Evolutionary conservation across 2,888 invertebrate species (phyloP), one percentile per base, ranked within the genome.

Genomic region (Galeopsomyia nigrocyanea): DNA sequence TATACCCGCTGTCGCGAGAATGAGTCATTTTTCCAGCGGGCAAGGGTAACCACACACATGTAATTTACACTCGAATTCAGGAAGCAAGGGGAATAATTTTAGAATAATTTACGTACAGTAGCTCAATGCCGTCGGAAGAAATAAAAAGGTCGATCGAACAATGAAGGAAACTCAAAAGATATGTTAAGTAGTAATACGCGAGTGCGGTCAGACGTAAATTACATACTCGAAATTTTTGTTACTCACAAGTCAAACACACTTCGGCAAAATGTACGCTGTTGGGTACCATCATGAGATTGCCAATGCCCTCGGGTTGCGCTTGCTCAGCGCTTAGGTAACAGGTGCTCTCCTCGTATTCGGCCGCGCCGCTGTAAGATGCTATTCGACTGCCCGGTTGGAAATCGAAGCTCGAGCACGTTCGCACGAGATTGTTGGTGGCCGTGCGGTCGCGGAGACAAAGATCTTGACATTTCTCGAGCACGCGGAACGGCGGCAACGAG

Each of bases 241-340:
- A 90, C 94, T 92, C 88, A 96, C 96, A 95, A 55, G 94, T 92
- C 67, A 96, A 89, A 85, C 96, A 96, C 73, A 96, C 93, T 90
- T 96, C 96, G 68, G 94, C 94, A 84, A 95, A 96, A 83, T 96
- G 95, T 3, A 95, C 94, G 81, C 95, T 95, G 79, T 95, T 95
- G 0, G 95, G 95, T 10, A 95, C 94, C 71, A 94, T 89, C 91
- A 95, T 94, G n/a, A 96, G 89, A 76, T 93, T 94, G 49, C 95
- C 96, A 58, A 95, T 94, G 53, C 96, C 96, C 87, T 96, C 96
- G 0, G 96, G 95, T 65, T 92, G 92, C 0, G 95, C 94, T 77
- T 95, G 94, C 84, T 96, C 95, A 49, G 94, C 89, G 0, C 95
- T 95, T 76, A 96, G 87, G 84, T 94, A 95, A 82, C 96, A 96